Base-by-base conservation (phyloP, 2,797 vertebrate species). In the Podargus strigoides region DNA sequence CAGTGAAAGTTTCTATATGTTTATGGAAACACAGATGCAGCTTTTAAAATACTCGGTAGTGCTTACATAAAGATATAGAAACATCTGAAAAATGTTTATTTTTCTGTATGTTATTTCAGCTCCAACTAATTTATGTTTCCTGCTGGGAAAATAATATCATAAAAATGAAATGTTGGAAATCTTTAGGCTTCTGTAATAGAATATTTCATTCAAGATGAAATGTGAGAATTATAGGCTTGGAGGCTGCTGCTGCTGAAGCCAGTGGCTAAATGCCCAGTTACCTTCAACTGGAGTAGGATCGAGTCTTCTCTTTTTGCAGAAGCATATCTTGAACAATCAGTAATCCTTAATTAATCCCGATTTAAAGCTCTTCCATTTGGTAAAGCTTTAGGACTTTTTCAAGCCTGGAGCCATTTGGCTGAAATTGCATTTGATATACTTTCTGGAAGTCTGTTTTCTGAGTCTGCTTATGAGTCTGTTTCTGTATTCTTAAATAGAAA, bases 321-420 rank as follows among this genome's bases (percentile, higher is more conserved):
- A 83, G 37, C n/a, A 41, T 95, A 58, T 94, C 55, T 92, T 85
- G 44, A 69, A 60, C 39, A 85, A 82, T 87, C 81, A 85, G 20
- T 97, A 97, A 94, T 91, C 82, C 89, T 96, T 95, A 90, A 96
- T 96, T 78, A n/a, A n/a, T n/a, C 95, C 34, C 63, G 59, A 89
- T 90, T 89, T 79, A 95, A 87, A 95, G 90, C 84, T 86, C 77
- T 95, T 92, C 58, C 22, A 59, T 90, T 97, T 96, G 70, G 79
- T 95, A 73, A 95, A 73, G 41, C 89, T 92, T 96, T 81, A 82
- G 79, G 66, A 66, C 47, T 79, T 28, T 95, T 95, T 91, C 80
- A 87, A 95, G 85, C 91, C 84, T 86, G 84, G 72, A 92, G 81
- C 73, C 47, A 30, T 53, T 67, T 92, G 84, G 55, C 20, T 36